Base-by-base conservation (phyloP, 2,888 invertebrate species). In the Cylindroiulus punctatus region DNA sequence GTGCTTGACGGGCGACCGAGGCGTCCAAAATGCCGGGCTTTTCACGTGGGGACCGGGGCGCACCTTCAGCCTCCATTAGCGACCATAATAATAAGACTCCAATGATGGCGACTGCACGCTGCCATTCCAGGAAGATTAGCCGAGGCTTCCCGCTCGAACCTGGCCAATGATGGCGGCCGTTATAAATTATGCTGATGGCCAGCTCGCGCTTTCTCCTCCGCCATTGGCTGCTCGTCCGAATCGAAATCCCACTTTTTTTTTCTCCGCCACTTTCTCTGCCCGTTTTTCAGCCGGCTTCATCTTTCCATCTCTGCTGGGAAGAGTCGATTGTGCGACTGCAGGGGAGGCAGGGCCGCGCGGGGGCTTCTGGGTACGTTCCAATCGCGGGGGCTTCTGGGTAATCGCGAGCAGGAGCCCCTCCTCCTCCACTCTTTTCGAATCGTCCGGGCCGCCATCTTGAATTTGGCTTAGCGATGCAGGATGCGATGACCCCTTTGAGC, bases 181-280 rank as follows among this genome's bases (percentile, higher is more conserved):
- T 65, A 65, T 65, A 65, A 65, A 65, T 65, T 65, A 65, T 65
- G 65, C 26, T 65, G 65, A 65, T 65, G 65, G 65, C 65, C n/a
- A 65, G 26, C 65, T 22, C n/a, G 22, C 65, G 26, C 65, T 65
- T 65, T 65, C 65, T 65, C 65, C 26, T 22, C 65, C 26, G 26
- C 65, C 5, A 65, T 65, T 65, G 65, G 65, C 22, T 65, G 26
- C 7, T 22, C 26, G 22, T 26, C 10, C 5, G 26, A 65, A 65
- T 8, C n/a, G 22, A 65, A 65, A 26, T 26, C 65, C 10, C 47
- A 14, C 8, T 1, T 10, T 47, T 47, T 47, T 17, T 10, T 47
- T 17, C 2, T 47, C 47, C 26, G 22, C n/a, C n/a, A 26, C n/a
- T 26, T 26, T n/a, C 65, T 26, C 22, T 65, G 5, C 26, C 65